Percentiles rank a stretch among this genome's conserved stretches.
Conservation (phyloP, 2,888 invertebrate species). For the Macaria notata region DNA sequence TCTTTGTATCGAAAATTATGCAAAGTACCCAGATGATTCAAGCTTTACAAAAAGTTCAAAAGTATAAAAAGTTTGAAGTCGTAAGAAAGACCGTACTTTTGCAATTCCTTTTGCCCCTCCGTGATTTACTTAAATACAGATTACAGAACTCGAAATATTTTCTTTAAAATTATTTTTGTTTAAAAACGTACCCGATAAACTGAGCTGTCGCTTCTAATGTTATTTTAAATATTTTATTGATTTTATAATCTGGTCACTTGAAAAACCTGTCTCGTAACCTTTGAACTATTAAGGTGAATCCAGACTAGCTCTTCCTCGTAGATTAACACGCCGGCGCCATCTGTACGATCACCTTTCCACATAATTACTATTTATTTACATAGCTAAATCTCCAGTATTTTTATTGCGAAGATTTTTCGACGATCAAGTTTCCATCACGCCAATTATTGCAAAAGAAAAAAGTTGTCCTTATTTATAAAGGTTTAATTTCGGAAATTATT, state of each 20-base stretch:
- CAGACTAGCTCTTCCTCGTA: conserved; percentile 21
- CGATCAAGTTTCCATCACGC: conserved; percentile 10
- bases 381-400: conserved; percentile 5
- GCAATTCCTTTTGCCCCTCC: no score
- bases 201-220: conserved; percentile 45
- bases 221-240: conserved; percentile 54
- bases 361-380: conserved; percentile 15
- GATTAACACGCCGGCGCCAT: conserved; percentile 17
- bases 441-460: conserved; percentile 15
- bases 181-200: conserved; percentile 40
- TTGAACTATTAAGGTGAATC: conserved; percentile 63
- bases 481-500: conserved; percentile 23
- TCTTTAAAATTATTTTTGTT: conserved; percentile 22
- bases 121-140: no score
- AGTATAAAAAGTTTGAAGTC: no score
- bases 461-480: conserved; percentile 17
- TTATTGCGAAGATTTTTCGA: conserved; percentile 10
- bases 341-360: conserved; percentile 7
- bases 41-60: no score
- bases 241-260: conserved; percentile 51
- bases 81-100: no score
- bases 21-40: no score
- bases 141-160: conserved; percentile 13
- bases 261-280: conserved; percentile 64
- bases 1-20: no score